phyloP scores from a whole-genome alignment of 1,140 invertebrate genomes.

The Globodera rostochiensis region DNA sequence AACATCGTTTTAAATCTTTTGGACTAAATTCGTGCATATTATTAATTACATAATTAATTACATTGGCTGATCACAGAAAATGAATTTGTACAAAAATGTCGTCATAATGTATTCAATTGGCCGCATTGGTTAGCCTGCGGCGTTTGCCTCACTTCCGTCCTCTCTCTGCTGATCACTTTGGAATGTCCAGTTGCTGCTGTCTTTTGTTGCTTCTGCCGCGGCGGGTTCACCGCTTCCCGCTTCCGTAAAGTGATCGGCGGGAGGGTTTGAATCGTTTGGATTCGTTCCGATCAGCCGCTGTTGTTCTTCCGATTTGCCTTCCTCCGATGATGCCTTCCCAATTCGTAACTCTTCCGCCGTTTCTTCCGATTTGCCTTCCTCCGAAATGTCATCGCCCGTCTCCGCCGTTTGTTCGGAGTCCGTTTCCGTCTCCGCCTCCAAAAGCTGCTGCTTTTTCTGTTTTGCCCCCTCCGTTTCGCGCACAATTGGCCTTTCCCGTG shows the following conservation, averaged over 20 bases:
- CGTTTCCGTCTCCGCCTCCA: neutral
- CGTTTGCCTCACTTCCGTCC: too few species aligned
- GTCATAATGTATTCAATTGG: too few species aligned
- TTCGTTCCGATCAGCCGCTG: too few species aligned
- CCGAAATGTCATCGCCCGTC: neutral
- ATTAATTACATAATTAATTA: too few species aligned
- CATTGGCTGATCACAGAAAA: too few species aligned
- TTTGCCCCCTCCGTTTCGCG: neutral
- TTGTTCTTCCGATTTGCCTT: slow-evolving; percentile 3
- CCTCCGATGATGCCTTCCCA: neutral
- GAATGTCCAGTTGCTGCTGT: neutral
- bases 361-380: neutral
- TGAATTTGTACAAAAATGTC: too few species aligned
- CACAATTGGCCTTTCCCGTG: neutral
- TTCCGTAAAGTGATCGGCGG: neutral
- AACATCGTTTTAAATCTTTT: too few species aligned
- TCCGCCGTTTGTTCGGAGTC: neutral
- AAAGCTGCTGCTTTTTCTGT: neutral
- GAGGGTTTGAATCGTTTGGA: too few species aligned
- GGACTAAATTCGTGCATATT: too few species aligned
- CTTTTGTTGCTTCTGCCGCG: too few species aligned
- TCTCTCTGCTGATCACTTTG: neutral
- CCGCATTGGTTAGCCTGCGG: too few species aligned
- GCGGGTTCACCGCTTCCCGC: neutral
- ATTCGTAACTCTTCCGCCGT: neutral